phyloP scores from a whole-genome alignment of 2,888 invertebrate genomes.

The Leucophenga maculata region DNA sequence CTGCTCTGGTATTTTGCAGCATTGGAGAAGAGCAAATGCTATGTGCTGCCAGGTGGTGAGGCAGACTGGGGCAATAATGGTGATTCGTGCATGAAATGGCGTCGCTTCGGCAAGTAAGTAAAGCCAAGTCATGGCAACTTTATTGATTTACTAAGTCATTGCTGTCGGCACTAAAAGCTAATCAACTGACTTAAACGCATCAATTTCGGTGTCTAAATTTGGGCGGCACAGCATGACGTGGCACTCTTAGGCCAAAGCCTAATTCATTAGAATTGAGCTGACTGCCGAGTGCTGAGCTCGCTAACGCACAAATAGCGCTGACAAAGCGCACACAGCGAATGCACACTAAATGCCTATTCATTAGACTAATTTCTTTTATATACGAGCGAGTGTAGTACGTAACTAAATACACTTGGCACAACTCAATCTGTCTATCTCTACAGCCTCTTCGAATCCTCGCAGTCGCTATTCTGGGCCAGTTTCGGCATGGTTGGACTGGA shows the following conservation, averaged over 20 bases:
- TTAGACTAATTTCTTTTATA: slow-evolving; percentile 37
- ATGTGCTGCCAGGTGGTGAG: slow-evolving; percentile 77
- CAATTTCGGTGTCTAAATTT: no score
- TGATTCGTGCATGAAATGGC: slow-evolving; percentile 88
- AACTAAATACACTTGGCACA: background rate
- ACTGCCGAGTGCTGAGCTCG: background rate
- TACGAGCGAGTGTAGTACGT: no score
- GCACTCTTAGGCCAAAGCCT: background rate
- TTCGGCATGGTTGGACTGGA: slow-evolving; percentile 93
- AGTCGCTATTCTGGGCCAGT: slow-evolving; percentile 96
- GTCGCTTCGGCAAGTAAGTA: slow-evolving; percentile 86
- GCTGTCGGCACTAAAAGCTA: slow-evolving; percentile 39
- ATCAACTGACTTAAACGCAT: slow-evolving; percentile 37
- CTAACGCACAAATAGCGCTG: slow-evolving; percentile 22
- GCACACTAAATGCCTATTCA: slow-evolving; percentile 37
- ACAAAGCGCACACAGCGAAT: slow-evolving; percentile 19
- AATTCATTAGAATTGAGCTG: background rate
- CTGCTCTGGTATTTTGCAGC: slow-evolving; percentile 95
- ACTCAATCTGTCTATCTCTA: background rate
- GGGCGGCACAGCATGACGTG: background rate
- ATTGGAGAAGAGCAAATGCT: slow-evolving; percentile 86
- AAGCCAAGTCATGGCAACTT: slow-evolving; percentile 6
- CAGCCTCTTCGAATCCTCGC: slow-evolving; percentile 94
- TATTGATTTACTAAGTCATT: slow-evolving; percentile 1
- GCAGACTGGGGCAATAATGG: slow-evolving; percentile 85